phyloP scores from a whole-genome alignment of 2,888 invertebrate genomes.

The Rhogogaster chlorosoma region DNA sequence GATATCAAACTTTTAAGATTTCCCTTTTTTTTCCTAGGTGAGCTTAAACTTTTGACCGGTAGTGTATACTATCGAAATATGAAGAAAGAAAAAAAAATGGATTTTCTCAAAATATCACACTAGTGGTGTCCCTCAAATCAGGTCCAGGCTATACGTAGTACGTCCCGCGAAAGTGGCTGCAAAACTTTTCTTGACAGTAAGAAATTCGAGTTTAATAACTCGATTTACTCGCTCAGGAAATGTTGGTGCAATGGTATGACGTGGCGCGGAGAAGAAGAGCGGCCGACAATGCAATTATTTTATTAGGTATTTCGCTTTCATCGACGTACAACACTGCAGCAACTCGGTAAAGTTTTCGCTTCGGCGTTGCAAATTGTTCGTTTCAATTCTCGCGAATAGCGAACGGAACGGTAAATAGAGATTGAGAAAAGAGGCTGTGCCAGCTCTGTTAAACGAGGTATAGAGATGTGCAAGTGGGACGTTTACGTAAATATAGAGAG shows the following conservation, averaged over 20 bases:
- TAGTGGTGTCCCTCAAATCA: too few species aligned
- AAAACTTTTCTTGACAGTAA: conserved; percentile 34
- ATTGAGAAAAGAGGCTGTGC: not conserved
- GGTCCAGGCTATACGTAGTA: not conserved
- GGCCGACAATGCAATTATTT: conserved; percentile 41
- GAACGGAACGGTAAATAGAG: not conserved
- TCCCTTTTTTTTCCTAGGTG: too few species aligned
- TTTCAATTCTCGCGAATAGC: conserved; percentile 2
- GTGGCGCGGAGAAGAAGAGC: not conserved
- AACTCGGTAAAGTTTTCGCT: conserved; percentile 71
- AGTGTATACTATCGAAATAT: too few species aligned
- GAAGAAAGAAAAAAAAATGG: too few species aligned
- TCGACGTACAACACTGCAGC: not conserved
- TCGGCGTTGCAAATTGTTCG: conserved; percentile 76
- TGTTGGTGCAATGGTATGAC: not conserved
- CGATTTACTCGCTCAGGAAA: conserved; percentile 14
- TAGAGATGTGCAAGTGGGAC: not conserved
- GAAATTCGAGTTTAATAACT: conserved; percentile 47
- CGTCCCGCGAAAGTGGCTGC: not conserved
- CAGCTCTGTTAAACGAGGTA: not conserved
- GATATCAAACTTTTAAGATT: too few species aligned
- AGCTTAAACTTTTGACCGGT: too few species aligned
- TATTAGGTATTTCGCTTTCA: conserved; percentile 46
- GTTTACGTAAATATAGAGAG: too few species aligned
- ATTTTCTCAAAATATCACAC: too few species aligned